Evolutionary conservation across 2,113 vertebrate genomes (phyloP), one percentile per base, ranked within the genome.

Genomic region (Zosterops pallidus): DNA sequence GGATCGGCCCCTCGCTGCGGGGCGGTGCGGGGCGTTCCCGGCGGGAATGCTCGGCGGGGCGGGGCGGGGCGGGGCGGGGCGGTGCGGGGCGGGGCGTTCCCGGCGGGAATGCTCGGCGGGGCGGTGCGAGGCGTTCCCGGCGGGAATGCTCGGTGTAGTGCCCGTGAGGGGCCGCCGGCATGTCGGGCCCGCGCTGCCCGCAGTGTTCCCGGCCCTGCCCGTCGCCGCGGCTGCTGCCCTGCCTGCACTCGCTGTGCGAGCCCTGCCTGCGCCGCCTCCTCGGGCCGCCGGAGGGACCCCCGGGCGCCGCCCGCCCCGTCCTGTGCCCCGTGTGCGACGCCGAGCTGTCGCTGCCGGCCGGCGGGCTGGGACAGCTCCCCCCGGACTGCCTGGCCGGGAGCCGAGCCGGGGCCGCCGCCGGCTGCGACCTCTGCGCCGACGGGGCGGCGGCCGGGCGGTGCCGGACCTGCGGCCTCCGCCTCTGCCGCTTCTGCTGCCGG

Each of bases 401-500:
- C 96, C 98, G 95, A 94, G 74, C 95, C 96, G 23, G 96, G 98
- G 67, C 94, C 97, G 49, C 96, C 31, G 52, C 98, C 81, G 97
- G 97, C 11, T 99, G 99, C 95, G 99, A 99, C 95, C 98, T 99
- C 79, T 99, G 99, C 96, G 97, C 96, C 28, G 98, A 99, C 57
- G 98, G 98, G 33, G 97, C 96, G 70, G 98, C 98, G 2, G 98
- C 97, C 95, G 98, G 97, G 96, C 98, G 98, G n/a, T 99, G 99
- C 94, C 98, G 98, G 86, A 98, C 98, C 72, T 99, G 99, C 98
- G 95, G 97, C 77, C 95, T 98, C 84, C 98, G 97, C 94, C 98
- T 99, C 60, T 99, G 99, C 94, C 98, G 96, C 89, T 99, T 99
- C 98, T 99, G 99, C 98, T 98, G 98, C 96, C 98, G 98, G 97